A percentile compares a stretch with the other conserved stretches of the same genome.
Conservation (phyloP, 2,888 invertebrate genomes). For the Homarus gammarus region DNA sequence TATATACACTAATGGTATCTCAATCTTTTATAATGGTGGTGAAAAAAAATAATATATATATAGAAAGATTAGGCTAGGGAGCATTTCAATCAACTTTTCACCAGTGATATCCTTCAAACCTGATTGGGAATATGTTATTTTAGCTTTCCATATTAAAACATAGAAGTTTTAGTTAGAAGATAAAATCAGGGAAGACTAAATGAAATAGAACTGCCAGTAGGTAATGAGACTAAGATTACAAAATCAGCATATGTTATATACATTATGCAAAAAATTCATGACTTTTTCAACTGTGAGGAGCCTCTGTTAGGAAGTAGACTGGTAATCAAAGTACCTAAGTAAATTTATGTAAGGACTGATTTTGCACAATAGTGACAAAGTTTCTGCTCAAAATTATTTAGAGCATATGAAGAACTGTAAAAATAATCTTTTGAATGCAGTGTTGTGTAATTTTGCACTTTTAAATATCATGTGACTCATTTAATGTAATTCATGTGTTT, state of each 20-base stretch:
- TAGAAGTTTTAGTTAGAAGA: neutral
- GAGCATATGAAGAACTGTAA: slow-evolving; percentile 34
- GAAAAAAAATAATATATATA: neutral
- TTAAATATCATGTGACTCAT: slow-evolving; percentile 56
- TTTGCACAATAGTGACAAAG: slow-evolving; percentile 16
- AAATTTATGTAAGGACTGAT: slow-evolving; percentile 24
- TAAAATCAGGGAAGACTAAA: neutral
- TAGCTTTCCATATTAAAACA: neutral
- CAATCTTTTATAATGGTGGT: neutral
- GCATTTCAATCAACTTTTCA: neutral
- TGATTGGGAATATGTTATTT: neutral
- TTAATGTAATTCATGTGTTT: slow-evolving; percentile 69
- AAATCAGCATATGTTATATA: slow-evolving; percentile 24
- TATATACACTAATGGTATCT: neutral
- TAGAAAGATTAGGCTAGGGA: neutral
- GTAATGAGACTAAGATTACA: neutral
- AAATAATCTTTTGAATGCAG: slow-evolving; percentile 10
- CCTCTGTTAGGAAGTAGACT: slow-evolving; percentile 33
- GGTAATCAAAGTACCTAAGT: slow-evolving; percentile 55
- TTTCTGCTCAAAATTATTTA: slow-evolving; percentile 11
- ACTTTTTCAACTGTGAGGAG: slow-evolving; percentile 19
- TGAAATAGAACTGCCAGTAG: neutral
- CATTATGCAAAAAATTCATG: slow-evolving; percentile 32
- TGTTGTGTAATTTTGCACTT: slow-evolving; percentile 69
- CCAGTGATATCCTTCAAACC: neutral